These are phyloP conservation scores for Ametastegia equiseti DNA, from an alignment of 2,888 invertebrate species.

Conservation along the genomic window DNA sequence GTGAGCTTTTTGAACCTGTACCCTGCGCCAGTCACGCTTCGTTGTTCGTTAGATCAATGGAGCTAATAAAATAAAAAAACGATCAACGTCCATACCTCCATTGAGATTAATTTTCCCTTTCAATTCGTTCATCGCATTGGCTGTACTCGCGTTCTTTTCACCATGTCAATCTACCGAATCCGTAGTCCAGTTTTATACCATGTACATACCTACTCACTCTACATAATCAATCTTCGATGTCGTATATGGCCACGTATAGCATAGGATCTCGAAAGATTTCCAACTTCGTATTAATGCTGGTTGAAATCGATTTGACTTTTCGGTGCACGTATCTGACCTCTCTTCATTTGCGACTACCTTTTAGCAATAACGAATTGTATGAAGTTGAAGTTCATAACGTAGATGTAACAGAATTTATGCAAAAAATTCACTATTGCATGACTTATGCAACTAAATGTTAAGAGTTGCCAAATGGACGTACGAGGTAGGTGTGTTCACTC, in stretches of 20 bases:
- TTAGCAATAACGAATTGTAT: no score
- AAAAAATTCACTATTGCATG: no score
- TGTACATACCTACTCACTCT: not conserved
- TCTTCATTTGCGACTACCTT: no score
- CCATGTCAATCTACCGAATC: not conserved
- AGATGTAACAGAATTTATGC: no score
- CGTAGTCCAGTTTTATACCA: not conserved
- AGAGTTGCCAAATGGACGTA: no score
- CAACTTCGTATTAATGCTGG: no score
- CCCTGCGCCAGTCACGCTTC: conserved; percentile 15
- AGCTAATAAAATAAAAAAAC: conserved; percentile 37
- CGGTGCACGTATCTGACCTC: no score
- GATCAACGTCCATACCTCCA: conserved; percentile 15
- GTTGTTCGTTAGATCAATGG: conserved; percentile 39
- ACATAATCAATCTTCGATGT: not conserved
- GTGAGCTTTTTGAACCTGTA: conserved; percentile 1
- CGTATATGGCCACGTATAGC: not conserved
- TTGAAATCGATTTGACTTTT: not conserved
- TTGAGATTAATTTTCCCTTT: conserved; percentile 9
- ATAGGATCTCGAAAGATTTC: not conserved
- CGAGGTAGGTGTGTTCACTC: no score
- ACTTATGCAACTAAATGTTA: no score
- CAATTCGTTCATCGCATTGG: not conserved
- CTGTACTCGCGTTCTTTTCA: not conserved
- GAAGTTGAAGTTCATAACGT: no score